A percentile compares a stretch with the other conserved stretches of the same genome.
These are phyloP conservation scores for Thumatha senex DNA, from an alignment of 2,888 invertebrate species.

Conservation along the genomic window DNA sequence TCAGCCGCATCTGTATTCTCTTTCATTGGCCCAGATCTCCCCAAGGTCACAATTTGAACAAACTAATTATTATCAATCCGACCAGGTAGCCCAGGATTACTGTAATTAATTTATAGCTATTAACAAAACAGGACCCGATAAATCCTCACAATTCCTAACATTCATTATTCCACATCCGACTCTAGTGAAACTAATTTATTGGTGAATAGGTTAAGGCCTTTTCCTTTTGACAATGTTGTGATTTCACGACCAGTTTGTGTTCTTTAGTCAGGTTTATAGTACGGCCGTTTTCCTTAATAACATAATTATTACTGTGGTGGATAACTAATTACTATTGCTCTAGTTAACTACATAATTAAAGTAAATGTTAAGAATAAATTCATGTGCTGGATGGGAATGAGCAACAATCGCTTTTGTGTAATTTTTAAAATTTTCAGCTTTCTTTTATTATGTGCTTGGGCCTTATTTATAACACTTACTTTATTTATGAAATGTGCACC, in stretches of 20 bases:
- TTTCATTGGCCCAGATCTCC: neutral
- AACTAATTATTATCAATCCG: constrained; percentile 47
- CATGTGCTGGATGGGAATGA: no score
- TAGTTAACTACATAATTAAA: neutral
- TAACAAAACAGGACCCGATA: constrained; percentile 35
- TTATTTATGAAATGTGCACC: no score
- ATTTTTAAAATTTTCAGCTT: no score
- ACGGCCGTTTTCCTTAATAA: neutral
- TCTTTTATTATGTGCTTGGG: no score
- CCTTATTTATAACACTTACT: no score
- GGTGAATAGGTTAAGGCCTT: constrained; percentile 17
- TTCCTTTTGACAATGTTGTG: constrained; percentile 11
- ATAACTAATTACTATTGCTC: neutral
- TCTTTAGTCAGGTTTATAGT: neutral
- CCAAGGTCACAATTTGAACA: constrained; percentile 31
- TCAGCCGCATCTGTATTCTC: neutral
- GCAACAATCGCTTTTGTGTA: no score
- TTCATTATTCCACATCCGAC: constrained; percentile 39
- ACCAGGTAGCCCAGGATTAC: constrained; percentile 22
- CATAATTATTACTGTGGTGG: no score
- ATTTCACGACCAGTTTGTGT: constrained; percentile 4
- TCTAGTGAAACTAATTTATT: constrained; percentile 32
- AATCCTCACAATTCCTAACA: constrained; percentile 37
- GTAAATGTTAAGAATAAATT: no score
- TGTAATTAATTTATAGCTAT: constrained; percentile 44